Conservation (phyloP, 2,888 invertebrate species). For the Andrena fulva region DNA sequence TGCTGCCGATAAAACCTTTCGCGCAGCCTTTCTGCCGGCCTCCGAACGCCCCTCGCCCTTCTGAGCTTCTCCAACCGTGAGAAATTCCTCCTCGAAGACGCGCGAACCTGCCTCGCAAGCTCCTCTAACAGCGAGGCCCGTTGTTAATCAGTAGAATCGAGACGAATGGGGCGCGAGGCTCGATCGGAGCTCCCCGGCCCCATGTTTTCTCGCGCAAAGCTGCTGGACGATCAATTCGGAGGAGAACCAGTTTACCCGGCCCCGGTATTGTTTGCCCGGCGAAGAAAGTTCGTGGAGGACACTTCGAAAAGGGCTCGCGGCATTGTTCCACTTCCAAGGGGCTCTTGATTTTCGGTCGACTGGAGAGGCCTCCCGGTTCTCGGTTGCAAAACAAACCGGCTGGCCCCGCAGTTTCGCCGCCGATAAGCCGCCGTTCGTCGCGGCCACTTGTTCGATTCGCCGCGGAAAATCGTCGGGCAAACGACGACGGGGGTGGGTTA, state of each 20-base stretch:
- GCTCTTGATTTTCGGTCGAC: slow-evolving; percentile 28
- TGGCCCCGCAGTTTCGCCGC: slow-evolving; percentile 15
- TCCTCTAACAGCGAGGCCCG: background rate
- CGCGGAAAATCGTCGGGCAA: slow-evolving; percentile 39
- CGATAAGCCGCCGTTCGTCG: slow-evolving; percentile 17
- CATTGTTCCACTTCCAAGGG: slow-evolving; percentile 33
- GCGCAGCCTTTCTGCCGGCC: background rate
- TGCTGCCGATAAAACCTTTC: slow-evolving; percentile 1
- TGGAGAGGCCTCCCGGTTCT: background rate
- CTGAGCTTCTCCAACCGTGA: no score
- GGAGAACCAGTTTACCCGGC: slow-evolving; percentile 4
- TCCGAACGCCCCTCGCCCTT: background rate
- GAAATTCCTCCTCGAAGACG: no score
- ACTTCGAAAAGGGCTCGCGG: slow-evolving; percentile 19
- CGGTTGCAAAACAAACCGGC: slow-evolving; percentile 18
- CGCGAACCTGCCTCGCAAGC: no score
- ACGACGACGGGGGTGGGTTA: slow-evolving; percentile 45
- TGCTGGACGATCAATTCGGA: background rate
- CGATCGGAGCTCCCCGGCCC: background rate
- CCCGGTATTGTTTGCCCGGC: slow-evolving; percentile 3
- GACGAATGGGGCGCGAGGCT: background rate
- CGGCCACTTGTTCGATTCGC: slow-evolving; percentile 45
- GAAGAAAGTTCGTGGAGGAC: background rate
- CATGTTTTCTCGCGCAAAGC: no score
- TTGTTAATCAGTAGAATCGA: background rate